Evolutionary conservation across 2,113 vertebrate genomes (phyloP).

Genomic region (Etia nguti): DNA sequence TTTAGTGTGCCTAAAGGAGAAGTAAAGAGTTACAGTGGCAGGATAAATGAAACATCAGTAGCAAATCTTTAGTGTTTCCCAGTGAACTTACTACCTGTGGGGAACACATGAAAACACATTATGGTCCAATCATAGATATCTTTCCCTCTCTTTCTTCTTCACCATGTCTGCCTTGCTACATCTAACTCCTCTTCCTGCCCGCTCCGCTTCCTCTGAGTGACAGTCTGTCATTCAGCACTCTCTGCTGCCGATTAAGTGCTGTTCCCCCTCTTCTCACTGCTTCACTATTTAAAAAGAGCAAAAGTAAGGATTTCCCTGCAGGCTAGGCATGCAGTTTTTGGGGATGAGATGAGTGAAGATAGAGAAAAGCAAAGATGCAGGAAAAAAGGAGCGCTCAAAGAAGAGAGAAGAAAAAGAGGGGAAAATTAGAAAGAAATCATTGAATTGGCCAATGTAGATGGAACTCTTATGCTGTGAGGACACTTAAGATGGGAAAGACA

Average conservation of each 20-base stretch:
- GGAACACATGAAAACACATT: background rate
- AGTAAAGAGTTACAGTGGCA: background rate
- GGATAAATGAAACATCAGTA: constrained; percentile 4
- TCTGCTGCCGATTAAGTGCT: constrained; percentile 2
- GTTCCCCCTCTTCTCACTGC: background rate
- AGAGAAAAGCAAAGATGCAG: background rate
- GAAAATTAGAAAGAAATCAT: background rate
- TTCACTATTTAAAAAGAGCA: background rate
- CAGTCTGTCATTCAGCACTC: constrained; percentile 18
- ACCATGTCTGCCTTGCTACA: background rate
- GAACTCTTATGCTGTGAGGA: background rate
- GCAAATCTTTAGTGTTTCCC: background rate
- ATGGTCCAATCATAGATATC: background rate
- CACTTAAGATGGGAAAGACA: background rate
- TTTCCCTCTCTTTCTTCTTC: background rate
- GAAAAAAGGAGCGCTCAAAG: background rate
- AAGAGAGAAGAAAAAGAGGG: background rate
- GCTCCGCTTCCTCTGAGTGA: background rate
- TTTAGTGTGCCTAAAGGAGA: background rate
- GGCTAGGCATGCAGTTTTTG: constrained; percentile 49
- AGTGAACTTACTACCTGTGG: background rate
- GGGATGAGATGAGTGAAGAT: background rate
- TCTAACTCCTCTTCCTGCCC: background rate
- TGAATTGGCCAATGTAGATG: background rate
- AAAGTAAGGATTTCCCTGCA: constrained; percentile 50